Conservation (phyloP, 2,797 vertebrate species). For the Pampus argenteus region DNA sequence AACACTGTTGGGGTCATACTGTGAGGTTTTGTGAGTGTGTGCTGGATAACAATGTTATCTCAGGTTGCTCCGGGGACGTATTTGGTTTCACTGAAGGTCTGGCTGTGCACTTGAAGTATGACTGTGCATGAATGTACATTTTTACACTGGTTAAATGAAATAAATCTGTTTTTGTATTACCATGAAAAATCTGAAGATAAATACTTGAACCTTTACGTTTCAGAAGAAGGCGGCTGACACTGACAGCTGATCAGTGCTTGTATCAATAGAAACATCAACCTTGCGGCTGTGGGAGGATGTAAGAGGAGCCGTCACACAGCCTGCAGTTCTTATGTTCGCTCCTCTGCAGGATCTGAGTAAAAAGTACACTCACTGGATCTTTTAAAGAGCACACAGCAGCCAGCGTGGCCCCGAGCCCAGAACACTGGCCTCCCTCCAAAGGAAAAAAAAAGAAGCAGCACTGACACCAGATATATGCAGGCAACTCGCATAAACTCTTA, state of each 20-base stretch:
- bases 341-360: conserved; percentile 21
- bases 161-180: conserved; percentile 48
- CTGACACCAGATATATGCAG: conserved; percentile 38
- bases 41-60: conserved; percentile 55
- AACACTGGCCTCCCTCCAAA: conserved; percentile 16
- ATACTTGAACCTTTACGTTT: not conserved
- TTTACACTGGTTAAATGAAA: conserved; percentile 19
- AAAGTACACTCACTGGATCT: conserved; percentile 7
- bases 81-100: conserved; percentile 45
- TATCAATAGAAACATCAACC: conserved; percentile 2
- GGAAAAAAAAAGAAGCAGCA: not conserved
- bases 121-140: conserved; percentile 56
- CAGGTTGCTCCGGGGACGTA: conserved; percentile 29
- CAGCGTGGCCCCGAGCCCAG: conserved; percentile 14
- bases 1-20: conserved; percentile 8
- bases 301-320: conserved; percentile 11
- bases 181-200: not conserved
- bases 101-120: conserved; percentile 14
- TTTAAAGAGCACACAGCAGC: conserved; percentile 34
- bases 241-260: not conserved
- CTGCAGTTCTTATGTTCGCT: conserved; percentile 9
- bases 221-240: not conserved
- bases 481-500: not conserved
- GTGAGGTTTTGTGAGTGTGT: conserved; percentile 18
- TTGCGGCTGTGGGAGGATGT: conserved; percentile 6